These are phyloP conservation scores for Zosterops japonicus DNA, from an alignment of 2,113 vertebrate species.

Conservation along the genomic window DNA sequence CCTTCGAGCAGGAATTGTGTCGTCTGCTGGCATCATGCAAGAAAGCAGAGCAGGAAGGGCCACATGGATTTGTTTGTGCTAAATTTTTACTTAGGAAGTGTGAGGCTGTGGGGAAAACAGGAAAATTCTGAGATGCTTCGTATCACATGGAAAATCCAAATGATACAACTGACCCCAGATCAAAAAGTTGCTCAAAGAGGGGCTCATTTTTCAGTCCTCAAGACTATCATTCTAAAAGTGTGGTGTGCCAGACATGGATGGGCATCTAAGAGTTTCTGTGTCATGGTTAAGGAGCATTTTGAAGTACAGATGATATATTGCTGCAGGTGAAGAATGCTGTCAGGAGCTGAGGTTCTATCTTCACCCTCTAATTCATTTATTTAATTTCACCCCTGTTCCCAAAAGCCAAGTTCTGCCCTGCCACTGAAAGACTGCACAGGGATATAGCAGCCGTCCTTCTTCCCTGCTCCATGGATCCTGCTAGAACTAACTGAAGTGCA, in stretches of 20 bases:
- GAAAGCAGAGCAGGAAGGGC: not conserved
- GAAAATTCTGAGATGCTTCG: not conserved
- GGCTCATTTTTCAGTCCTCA: not conserved
- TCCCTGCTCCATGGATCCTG: accelerated
- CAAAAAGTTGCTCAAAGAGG: not conserved
- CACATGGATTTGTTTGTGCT: not conserved
- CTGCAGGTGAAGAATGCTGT: not conserved
- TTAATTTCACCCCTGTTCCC: not conserved
- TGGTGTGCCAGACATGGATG: not conserved
- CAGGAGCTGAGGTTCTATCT: not conserved
- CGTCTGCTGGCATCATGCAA: not conserved
- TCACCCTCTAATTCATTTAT: not conserved
- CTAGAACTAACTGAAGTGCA: not conserved
- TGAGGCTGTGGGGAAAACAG: not conserved
- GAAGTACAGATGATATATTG: not conserved
- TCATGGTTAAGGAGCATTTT: not conserved
- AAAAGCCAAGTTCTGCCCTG: not conserved
- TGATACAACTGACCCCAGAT: not conserved
- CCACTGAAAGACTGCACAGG: not conserved
- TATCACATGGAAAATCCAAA: not conserved
- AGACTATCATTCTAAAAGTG: not conserved
- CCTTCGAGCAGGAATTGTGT: not conserved
- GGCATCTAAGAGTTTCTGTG: not conserved
- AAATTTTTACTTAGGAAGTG: not conserved
- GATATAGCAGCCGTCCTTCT: not conserved